Conservation (phyloP, 2,797 vertebrate species). For the Spinus pinus region DNA sequence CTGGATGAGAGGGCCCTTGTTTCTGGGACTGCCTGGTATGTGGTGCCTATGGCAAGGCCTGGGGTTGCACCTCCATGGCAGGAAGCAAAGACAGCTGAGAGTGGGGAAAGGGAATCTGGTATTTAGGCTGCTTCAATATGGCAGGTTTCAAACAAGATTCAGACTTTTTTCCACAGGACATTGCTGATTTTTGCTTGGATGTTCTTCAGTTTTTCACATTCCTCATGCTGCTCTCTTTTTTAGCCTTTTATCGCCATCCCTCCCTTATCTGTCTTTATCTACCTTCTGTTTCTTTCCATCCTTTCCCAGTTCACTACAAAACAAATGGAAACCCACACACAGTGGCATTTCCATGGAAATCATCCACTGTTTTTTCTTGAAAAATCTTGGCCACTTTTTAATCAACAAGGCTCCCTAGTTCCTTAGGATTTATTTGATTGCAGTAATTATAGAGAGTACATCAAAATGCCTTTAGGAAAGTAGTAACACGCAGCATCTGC, state of each 20-base stretch:
- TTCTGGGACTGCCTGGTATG: neutral
- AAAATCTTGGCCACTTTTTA: neutral
- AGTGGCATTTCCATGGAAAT: neutral
- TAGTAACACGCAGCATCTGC: neutral
- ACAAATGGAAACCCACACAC: neutral
- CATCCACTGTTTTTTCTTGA: neutral
- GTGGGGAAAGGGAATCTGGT: neutral
- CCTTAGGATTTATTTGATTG: constrained; percentile 2
- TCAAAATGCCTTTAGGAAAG: neutral
- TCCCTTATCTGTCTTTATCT: neutral
- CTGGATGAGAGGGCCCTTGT: neutral
- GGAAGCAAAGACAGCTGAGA: neutral
- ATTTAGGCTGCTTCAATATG: neutral
- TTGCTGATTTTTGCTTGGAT: neutral
- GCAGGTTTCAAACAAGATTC: neutral
- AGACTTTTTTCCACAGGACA: accelerated
- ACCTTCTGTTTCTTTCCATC: neutral
- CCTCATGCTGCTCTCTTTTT: neutral
- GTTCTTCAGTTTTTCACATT: neutral
- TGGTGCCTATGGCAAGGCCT: accelerated
- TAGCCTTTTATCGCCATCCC: neutral
- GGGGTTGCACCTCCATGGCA: neutral
- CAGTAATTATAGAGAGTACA: neutral
- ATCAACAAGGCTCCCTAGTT: neutral
- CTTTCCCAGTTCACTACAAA: neutral